Base-by-base conservation (phyloP, 2,113 vertebrate genomes). In the Origma solitaria region DNA sequence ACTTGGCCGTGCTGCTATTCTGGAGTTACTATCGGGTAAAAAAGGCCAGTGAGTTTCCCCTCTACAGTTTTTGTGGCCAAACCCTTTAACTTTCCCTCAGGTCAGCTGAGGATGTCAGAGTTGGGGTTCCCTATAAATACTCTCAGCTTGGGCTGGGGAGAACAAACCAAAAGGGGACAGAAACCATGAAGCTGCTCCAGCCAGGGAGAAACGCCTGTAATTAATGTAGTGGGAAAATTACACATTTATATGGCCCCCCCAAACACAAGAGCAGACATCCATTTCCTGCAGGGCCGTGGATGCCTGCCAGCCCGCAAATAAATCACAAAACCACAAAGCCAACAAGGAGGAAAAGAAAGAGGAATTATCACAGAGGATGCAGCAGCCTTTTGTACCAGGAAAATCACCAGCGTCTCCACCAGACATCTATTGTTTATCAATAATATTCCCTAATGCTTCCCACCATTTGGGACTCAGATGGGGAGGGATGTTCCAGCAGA, bases 201-300 rank as follows among this genome's bases (percentile, higher is more conserved):
- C 0, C 6, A 71, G 50, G 81, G 45, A 89, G 69, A 85, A 90
- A 96, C 0, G 3, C 25, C 90, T 91, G 45, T 88, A 92, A 95
- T 95, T 90, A 81, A 81, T 58, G 38, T 35, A 85, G 93, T 51
- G 64, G 90, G 95, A 60, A 87, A 93, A 80, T 65, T 75, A 78
- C 70, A 92, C 20, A 2, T 91, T 90, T 51, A n/a, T 68, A 27
- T 61, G 88, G 57, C 68, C 80, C 94, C 92, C 75, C 83, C 49
- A 28, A 78, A 86, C 78, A 90, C 70, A 53, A 77, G 35, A 89
- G 88, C 94, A 96, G 79, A 90, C 82, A 85, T 77, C 94, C 71
- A 66, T 94, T 97, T 96, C 95, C 97, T 87, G 71, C 73, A 65
- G 77, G 66, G 84, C 80, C 44, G 31, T 92, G 84, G 93, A 76